Conservation (phyloP, 2,797 vertebrate species). For the Acipenser oxyrinchus region DNA sequence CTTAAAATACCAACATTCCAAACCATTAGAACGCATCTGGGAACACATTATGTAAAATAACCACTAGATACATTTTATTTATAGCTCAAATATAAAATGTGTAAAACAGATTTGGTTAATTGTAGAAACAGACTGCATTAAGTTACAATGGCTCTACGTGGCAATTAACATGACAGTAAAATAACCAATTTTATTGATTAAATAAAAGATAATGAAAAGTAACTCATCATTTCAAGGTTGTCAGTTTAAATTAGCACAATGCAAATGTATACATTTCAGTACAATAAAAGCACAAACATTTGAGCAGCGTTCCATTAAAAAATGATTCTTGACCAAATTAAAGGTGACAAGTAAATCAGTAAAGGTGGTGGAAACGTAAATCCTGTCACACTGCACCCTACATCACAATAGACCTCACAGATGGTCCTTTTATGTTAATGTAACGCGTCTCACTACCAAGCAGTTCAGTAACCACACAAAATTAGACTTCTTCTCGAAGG, state of each 20-base stretch:
- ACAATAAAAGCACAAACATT: neutral
- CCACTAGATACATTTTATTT: too few species aligned
- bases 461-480: neutral
- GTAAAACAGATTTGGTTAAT: too few species aligned
- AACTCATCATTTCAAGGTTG: neutral
- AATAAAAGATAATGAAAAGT: neutral
- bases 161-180: neutral
- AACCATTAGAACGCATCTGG: too few species aligned
- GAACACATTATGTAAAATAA: too few species aligned
- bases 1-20: too few species aligned
- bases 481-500: neutral
- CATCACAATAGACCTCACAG: neutral
- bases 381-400: neutral
- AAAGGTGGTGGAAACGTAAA: neutral
- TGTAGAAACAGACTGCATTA: neutral
- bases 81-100: too few species aligned
- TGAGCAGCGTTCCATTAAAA: neutral
- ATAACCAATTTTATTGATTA: neutral
- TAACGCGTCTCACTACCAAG: neutral
- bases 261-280: neutral
- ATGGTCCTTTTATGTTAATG: slow-evolving; percentile 6
- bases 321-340: neutral
- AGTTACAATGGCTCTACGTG: neutral
- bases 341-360: slow-evolving; percentile 4
- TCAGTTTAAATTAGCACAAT: neutral